Base-by-base conservation (phyloP, 2,113 vertebrate genomes). In the Notothenia rossii region DNA sequence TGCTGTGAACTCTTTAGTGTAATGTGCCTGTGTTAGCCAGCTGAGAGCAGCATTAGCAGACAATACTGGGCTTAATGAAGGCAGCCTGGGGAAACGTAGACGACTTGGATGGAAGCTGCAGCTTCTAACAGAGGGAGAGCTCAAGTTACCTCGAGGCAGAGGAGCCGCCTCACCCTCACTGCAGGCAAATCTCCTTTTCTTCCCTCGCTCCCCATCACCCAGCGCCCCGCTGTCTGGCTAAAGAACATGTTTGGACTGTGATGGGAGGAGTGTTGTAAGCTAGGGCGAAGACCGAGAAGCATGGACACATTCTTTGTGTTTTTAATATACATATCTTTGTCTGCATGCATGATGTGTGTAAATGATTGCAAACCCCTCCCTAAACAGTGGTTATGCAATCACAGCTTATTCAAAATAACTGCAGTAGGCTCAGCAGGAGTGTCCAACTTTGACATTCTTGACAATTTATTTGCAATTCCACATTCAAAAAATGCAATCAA, bases 41-140 rank as follows among this genome's bases (percentile, higher is more conserved):
- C 61, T 75, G 62, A 85, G 70, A 70, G 82, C 61, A 64, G 62
- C 76, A 78, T 84, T 83, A 82, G 73, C 76, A 74, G 79, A 62
- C 46, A 43, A 66, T 63, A 12, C 25, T 25, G 13, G 65, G 51
- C 82, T 43, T 78, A 86, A 87, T 83, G 85, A 82, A 60, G 64
- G 68, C 67, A 55, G 73, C 14, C 12, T 9, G 48, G 84, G 73
- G 59, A 72, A 55, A 72, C 4, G 14, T 15, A 22, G 72, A 61
- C 63, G 62, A 51, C 70, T 65, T 69, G 54, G 72, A 62, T 82
- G 63, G 77, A 83, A 84, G 72, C 63, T 77, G 77, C 75, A 79
- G 75, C 78, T 74, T 79, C 46, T 53, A 55, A 56, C 73, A 73
- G 49, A 22, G 63, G 72, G 61, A 73, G 66, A 75, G 86, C 70